phyloP scores from a whole-genome alignment of 2,888 invertebrate species.

The Temnothorax rugatulus region DNA sequence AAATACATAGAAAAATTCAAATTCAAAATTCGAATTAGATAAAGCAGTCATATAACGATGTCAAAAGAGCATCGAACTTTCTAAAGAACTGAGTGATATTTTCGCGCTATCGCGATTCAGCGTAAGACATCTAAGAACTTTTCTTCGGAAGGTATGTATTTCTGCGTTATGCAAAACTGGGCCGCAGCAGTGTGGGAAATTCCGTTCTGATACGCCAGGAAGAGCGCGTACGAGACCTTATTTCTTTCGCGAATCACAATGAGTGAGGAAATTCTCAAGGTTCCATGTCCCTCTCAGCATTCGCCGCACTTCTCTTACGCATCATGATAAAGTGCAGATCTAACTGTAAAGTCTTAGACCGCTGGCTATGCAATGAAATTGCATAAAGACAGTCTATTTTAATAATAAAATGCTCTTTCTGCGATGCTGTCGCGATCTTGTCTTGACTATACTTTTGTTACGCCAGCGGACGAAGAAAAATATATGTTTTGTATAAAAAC shows the following conservation, averaged over 20 bases:
- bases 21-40: neutral
- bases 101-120: neutral
- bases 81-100: neutral
- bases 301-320: slow-evolving; percentile 15
- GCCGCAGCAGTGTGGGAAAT: slow-evolving; percentile 42
- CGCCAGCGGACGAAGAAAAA: neutral
- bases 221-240: slow-evolving; percentile 30
- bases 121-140: neutral
- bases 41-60: neutral
- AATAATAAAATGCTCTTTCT: slow-evolving; percentile 14
- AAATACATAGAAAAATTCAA: neutral
- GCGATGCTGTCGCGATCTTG: slow-evolving; percentile 13
- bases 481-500: neutral
- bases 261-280: slow-evolving; percentile 41
- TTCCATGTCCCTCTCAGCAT: slow-evolving; percentile 10
- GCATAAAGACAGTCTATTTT: slow-evolving; percentile 29
- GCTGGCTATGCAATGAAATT: slow-evolving; percentile 43
- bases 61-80: neutral
- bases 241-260: slow-evolving; percentile 48
- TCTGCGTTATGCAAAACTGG: slow-evolving; percentile 49
- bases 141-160: neutral
- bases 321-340: slow-evolving; percentile 36
- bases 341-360: slow-evolving; percentile 46
- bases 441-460: slow-evolving; percentile 17
- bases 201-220: slow-evolving; percentile 40